Evolutionary conservation across 64 coral and sea anemone species (phyloP), one percentile per base, ranked within the genome.

Genomic region (Stichodactyla helianthus): DNA sequence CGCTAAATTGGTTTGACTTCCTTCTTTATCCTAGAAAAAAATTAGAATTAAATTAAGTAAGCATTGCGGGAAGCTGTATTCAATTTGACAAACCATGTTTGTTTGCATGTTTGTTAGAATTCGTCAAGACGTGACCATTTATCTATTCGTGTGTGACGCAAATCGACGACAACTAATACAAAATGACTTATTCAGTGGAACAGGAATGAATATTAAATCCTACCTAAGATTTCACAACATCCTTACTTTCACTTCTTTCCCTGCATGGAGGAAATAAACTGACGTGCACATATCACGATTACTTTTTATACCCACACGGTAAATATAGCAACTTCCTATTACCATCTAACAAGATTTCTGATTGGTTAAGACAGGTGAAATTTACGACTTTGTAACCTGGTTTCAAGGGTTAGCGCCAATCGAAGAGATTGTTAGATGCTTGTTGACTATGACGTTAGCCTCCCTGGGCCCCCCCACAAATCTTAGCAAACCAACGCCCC

Each of bases 401-500:
- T 87, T 87, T 51, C 31, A 17, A 64, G n/a, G 14, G 8, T 51
- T 5, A 6, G 5, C 55, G 56, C 94, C 94, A 96, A 96, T 96
- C 15, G 68, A 2, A 63, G 67, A 70, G 15, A 10, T 25, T 20
- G 19, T 79, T 86, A 93, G 50, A 93, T 10, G 80, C 81, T 85
- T 86, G 86, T 74, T 88, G 84, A 82, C 82, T 71, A 79, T 85
- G 91, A 18, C 22, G 74, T 53, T 53, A 56, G 61, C 76, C 80
- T 86, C 52, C 91, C 90, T 86, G 77, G 88, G 89, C 31, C 90
- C 87, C 93, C 93, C 93, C 77, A 74, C 90, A 71, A 95, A 93
- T 88, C 71, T 80, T 83, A 82, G 85, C 63, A 67, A 97, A 97
- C 94, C 94, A 97, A 97, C 94, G 94, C 94, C 94, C 94, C 94